phyloP scores from a whole-genome alignment of 2,797 vertebrate genomes.

The Octomys mimax region DNA sequence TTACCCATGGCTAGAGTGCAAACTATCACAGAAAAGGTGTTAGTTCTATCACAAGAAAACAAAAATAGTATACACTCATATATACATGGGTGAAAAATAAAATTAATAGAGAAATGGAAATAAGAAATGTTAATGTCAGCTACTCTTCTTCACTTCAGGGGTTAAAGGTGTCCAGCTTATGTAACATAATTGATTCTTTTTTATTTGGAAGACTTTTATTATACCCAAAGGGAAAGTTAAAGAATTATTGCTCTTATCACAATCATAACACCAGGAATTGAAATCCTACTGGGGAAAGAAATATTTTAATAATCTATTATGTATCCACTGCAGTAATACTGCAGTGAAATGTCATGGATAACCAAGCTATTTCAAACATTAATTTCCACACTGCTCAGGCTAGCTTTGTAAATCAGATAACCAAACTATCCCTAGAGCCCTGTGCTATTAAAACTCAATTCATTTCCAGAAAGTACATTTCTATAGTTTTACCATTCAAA shows the following conservation, averaged over 20 bases:
- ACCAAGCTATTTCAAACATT: slow-evolving; percentile 64
- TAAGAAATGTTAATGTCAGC: slow-evolving; percentile 51
- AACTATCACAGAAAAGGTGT: not conserved
- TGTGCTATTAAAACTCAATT: slow-evolving; percentile 68
- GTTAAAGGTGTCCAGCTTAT: slow-evolving; percentile 47
- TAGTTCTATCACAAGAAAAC: not conserved
- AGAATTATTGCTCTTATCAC: slow-evolving; percentile 70
- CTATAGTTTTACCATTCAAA: slow-evolving; percentile 47
- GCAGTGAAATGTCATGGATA: slow-evolving; percentile 73
- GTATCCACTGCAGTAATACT: slow-evolving; percentile 55
- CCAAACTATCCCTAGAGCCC: slow-evolving; percentile 44
- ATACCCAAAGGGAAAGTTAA: slow-evolving; percentile 71
- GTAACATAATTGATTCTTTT: slow-evolving; percentile 70
- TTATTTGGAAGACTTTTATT: slow-evolving; percentile 71
- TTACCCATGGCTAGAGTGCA: not conserved
- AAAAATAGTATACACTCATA: not conserved
- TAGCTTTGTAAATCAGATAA: slow-evolving; percentile 73
- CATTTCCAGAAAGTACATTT: slow-evolving; percentile 58
- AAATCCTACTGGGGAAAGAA: slow-evolving; percentile 75
- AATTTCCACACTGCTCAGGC: slow-evolving; percentile 67
- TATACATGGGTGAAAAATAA: slow-evolving; percentile 41
- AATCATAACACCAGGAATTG: slow-evolving; percentile 72
- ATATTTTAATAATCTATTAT: slow-evolving; percentile 82
- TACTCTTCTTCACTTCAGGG: not conserved
- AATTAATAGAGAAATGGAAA: not conserved